Base-by-base conservation (phyloP, 2,888 invertebrate species). In the Stenichneumon culpator region DNA sequence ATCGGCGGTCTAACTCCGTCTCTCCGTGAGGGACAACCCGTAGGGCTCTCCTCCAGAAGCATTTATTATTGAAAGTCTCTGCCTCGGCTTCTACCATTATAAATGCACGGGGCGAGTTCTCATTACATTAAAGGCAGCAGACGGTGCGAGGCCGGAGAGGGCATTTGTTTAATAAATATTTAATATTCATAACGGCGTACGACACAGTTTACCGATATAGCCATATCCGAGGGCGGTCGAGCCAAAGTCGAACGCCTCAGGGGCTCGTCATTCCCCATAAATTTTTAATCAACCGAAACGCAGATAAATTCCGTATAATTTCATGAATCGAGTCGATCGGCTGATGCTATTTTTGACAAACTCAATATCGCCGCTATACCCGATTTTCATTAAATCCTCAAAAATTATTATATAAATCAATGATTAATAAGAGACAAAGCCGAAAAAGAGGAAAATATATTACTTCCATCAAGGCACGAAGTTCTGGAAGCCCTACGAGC, bases 151-250 rank as follows among this genome's bases (percentile, higher is more conserved):
- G 14, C 44, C 47, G 14, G 22, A 16, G 44, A 44, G 16, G 70
- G 63, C 68, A 82, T 84, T 82, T 81, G 73, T 82, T 84, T 74
- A 65, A 73, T 78, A 78, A 69, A 79, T 81, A 63, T 79, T 47
- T 16, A 77, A 80, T 68, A 84, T 81, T 81, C 54, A 74, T 54
- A 60, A 52, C 28, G 32, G 19, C 11, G 54, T 22, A 54, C 19
- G 25, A 25, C 72, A n/a, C 14, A 19, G 39, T 74, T 16, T 19
- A 16, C 14, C 44, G 44, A 47, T 16, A 47, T 16, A 16, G 16
- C 16, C 16, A 4, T 16, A 47, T 39, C 39, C 14, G 9, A 16
- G 0, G 44, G 44, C 44, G 16, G 14, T 16, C 44, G 44, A 7
- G 52, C n/a, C 52, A 52, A 52, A 19, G n/a, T 52, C 52, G 16